phyloP scores from a whole-genome alignment of 2,113 vertebrate genomes.

The Hipposideros armiger region DNA sequence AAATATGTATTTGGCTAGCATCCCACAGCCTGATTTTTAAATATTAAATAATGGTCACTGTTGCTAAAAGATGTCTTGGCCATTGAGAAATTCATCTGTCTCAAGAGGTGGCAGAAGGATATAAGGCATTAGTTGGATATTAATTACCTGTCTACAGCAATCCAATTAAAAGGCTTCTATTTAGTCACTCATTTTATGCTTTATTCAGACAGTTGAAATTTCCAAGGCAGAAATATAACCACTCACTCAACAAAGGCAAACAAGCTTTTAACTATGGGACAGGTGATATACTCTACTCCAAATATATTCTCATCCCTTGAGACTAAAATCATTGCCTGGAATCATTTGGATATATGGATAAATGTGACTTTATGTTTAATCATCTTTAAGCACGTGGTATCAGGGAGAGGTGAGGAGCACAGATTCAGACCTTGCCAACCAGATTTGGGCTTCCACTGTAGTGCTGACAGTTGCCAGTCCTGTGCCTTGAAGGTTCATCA shows the following conservation, averaged over 20 bases:
- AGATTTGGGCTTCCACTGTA: background rate
- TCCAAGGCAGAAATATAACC: background rate
- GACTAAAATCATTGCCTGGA: no score
- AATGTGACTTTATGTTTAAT: background rate
- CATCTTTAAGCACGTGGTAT: background rate
- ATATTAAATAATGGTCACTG: background rate
- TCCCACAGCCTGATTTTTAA: background rate
- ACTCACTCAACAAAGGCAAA: background rate
- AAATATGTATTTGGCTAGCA: background rate
- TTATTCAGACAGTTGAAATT: background rate
- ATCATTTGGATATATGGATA: background rate
- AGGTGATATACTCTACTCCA: background rate
- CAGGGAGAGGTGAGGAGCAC: no score
- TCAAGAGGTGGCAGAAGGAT: background rate
- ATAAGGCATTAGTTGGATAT: background rate
- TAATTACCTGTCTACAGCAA: background rate
- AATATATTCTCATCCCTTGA: background rate
- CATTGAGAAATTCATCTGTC: background rate
- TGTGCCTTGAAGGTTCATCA: background rate
- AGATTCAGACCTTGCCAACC: no score
- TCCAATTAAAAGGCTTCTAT: background rate
- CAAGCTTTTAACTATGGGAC: background rate
- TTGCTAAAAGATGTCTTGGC: background rate
- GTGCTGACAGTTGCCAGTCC: background rate
- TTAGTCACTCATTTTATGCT: background rate